A percentile compares a stretch with the other conserved stretches of the same genome.
Evolutionary conservation across 2,888 invertebrate species (phyloP).

Genomic region (Chrysina gloriosa): DNA sequence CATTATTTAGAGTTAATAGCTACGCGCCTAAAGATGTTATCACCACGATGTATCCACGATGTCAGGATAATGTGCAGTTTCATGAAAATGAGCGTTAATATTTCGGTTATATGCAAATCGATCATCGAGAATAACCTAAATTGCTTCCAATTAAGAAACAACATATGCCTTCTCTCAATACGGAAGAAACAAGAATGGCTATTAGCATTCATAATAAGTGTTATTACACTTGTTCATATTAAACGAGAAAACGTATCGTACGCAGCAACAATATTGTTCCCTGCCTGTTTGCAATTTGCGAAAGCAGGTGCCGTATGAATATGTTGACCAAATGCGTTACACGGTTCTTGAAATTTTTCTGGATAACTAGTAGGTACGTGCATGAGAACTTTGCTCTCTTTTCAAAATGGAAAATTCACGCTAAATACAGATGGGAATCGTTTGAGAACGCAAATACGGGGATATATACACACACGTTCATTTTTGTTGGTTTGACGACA

Average conservation of each 20-base stretch:
- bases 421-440: background rate
- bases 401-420: background rate
- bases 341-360: conserved; percentile 1
- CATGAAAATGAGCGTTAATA: background rate
- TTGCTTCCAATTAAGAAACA: background rate
- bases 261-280: background rate
- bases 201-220: background rate
- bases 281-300: background rate
- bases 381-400: background rate
- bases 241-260: background rate
- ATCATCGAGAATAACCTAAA: background rate
- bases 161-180: background rate
- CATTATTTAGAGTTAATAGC: too few species aligned
- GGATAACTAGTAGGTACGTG: background rate
- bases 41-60: background rate
- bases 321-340: background rate
- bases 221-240: conserved; percentile 1
- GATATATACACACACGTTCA: background rate
- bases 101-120: background rate
- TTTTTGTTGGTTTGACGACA: conserved; percentile 6
- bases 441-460: background rate
- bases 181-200: background rate
- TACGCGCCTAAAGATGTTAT: too few species aligned
- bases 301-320: conserved; percentile 6
- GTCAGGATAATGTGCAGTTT: background rate